Percentiles rank a stretch among this genome's conserved stretches.
These are phyloP conservation scores for Agrotis segetum DNA, from an alignment of 2,888 invertebrate species.

Conservation along the genomic window DNA sequence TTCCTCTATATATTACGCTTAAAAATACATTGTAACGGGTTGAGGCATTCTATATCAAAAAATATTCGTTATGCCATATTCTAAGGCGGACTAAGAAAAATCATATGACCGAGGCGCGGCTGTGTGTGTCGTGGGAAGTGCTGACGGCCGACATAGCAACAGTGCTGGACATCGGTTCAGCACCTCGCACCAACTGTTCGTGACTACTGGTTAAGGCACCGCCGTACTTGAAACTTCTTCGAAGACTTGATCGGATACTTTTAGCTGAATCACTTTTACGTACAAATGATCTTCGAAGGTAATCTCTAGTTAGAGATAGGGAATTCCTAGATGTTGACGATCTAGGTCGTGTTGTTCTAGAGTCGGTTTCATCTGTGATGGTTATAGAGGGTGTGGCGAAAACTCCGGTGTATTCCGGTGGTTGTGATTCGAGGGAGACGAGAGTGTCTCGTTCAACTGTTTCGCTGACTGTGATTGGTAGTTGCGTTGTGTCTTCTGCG, in stretches of 20 bases:
- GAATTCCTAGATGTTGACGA: conserved; percentile 80
- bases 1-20: conserved; percentile 35
- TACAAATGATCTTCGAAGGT: conserved; percentile 83
- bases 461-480: conserved; percentile 86
- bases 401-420: conserved; percentile 76
- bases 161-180: conserved; percentile 91
- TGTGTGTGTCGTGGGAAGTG: conserved; percentile 73
- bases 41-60: conserved; percentile 44
- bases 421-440: conserved; percentile 65
- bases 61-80: conserved; percentile 30
- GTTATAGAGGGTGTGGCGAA: conserved; percentile 77
- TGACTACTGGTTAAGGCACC: conserved; percentile 87
- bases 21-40: conserved; percentile 58
- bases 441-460: conserved; percentile 78
- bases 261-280: conserved; percentile 85
- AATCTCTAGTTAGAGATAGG: conserved; percentile 80
- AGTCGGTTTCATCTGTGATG: conserved; percentile 81
- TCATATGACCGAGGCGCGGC: conserved; percentile 85
- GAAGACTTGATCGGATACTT: conserved; percentile 84
- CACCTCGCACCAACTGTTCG: conserved; percentile 91
- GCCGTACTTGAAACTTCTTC: conserved; percentile 86
- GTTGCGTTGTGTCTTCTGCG: conserved; percentile 78
- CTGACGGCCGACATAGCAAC: conserved; percentile 87
- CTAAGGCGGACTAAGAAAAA: conserved; percentile 47
- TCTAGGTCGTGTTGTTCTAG: conserved; percentile 65